These are phyloP conservation scores for Rhyacophila brunnea DNA, from an alignment of 1,140 invertebrate genomes.

Conservation along the genomic window DNA sequence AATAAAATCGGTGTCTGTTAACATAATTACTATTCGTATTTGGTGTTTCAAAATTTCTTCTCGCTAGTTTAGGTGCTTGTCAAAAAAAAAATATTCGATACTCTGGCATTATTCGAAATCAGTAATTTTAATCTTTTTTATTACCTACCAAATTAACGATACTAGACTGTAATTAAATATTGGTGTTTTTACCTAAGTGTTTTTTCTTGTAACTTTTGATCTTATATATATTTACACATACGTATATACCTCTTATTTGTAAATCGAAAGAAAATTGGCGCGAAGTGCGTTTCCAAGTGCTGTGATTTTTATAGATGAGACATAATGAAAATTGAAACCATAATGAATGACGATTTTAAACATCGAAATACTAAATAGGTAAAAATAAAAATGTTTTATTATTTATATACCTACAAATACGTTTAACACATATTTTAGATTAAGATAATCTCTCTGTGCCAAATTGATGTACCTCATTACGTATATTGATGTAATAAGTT, in stretches of 20 bases:
- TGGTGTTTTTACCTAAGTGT: conserved; percentile 31
- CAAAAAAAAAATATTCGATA: conserved; percentile 24
- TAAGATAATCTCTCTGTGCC: conserved; percentile 55
- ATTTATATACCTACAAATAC: conserved; percentile 36
- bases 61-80: conserved; percentile 36
- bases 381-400: conserved; percentile 35
- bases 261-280: conserved; percentile 40
- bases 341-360: conserved; percentile 48
- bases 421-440: conserved; percentile 34
- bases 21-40: conserved; percentile 25
- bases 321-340: conserved; percentile 47
- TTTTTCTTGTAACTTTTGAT: conserved; percentile 27
- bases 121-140: conserved; percentile 24
- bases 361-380: conserved; percentile 48
- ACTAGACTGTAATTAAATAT: conserved; percentile 29
- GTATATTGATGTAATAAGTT: conserved; percentile 53
- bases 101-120: conserved; percentile 26
- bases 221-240: conserved; percentile 26
- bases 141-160: conserved; percentile 29
- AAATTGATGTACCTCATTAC: conserved; percentile 58
- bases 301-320: conserved; percentile 49
- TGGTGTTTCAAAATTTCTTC: conserved; percentile 34
- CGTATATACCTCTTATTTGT: conserved; percentile 27
- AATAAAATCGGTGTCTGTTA: conserved; percentile 35
- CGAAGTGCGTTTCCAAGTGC: conserved; percentile 18